phyloP scores from a whole-genome alignment of 2,113 vertebrate genomes.

The Chitala chitala region DNA sequence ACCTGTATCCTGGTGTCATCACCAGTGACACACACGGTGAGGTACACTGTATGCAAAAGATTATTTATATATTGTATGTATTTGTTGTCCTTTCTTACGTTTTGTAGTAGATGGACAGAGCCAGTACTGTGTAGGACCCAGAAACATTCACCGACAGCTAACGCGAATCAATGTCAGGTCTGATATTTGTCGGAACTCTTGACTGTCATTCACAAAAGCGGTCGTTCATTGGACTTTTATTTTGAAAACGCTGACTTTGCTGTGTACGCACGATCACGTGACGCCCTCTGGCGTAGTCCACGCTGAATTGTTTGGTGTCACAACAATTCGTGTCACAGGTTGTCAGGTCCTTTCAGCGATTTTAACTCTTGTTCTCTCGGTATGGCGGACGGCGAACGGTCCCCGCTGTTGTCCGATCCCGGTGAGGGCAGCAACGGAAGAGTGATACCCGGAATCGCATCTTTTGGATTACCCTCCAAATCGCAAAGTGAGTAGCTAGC shows the following conservation, averaged over 20 bases:
- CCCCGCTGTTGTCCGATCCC: conserved; percentile 66
- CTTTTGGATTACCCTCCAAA: conserved; percentile 60
- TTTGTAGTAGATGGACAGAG: too few species aligned
- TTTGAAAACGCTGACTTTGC: conserved; percentile 10
- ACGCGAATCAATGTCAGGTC: too few species aligned
- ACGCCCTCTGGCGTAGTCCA: conserved; percentile 22
- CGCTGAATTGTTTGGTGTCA: not conserved
- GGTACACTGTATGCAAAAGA: too few species aligned
- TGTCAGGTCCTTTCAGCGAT: not conserved
- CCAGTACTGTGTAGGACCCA: too few species aligned
- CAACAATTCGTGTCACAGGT: not conserved
- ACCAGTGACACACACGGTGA: too few species aligned
- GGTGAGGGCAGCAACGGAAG: conserved; percentile 60
- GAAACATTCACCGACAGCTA: too few species aligned
- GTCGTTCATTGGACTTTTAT: conserved; percentile 5
- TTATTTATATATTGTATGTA: too few species aligned
- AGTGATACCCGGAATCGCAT: conserved; percentile 54
- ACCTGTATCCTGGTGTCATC: too few species aligned
- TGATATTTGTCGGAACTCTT: too few species aligned
- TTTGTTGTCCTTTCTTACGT: too few species aligned
- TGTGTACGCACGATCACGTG: conserved; percentile 22
- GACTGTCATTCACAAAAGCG: too few species aligned
- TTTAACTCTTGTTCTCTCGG: conserved; percentile 42
- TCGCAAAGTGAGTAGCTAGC: conserved; percentile 61
- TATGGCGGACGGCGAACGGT: conserved; percentile 75